phyloP scores from a whole-genome alignment of 2,888 invertebrate genomes.

The Arenicola marina region DNA sequence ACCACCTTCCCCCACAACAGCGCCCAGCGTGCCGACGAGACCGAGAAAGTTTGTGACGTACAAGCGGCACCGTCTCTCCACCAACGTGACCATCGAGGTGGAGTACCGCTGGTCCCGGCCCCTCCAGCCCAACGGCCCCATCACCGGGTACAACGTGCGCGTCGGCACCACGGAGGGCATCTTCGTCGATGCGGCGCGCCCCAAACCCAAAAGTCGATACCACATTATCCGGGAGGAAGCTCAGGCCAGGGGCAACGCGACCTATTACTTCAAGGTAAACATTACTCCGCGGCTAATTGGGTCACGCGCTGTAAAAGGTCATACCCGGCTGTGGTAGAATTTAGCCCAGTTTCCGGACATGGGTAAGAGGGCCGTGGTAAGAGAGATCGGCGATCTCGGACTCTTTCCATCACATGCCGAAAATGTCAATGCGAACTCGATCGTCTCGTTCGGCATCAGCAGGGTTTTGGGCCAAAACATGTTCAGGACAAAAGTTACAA shows the following conservation, averaged over 20 bases:
- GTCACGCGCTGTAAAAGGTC: too few species aligned
- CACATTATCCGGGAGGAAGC: not conserved
- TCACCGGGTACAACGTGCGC: constrained; percentile 70
- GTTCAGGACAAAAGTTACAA: too few species aligned
- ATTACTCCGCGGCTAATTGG: not conserved
- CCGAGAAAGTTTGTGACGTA: constrained; percentile 75
- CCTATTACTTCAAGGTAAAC: constrained; percentile 17
- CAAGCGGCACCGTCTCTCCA: constrained; percentile 43
- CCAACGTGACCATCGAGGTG: constrained; percentile 63
- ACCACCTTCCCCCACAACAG: too few species aligned
- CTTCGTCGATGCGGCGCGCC: not conserved
- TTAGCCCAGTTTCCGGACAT: too few species aligned
- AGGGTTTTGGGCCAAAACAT: too few species aligned
- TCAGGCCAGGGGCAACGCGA: not conserved
- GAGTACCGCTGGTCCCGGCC: constrained; percentile 84
- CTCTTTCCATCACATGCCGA: too few species aligned
- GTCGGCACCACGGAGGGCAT: not conserved
- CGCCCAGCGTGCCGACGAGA: constrained; percentile 75
- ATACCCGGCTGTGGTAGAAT: too few species aligned
- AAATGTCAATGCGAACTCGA: too few species aligned
- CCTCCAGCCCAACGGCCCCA: constrained; percentile 73
- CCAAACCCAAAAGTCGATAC: not conserved
- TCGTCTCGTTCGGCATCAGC: too few species aligned
- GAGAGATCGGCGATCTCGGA: too few species aligned
- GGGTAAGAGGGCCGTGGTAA: too few species aligned